These are phyloP conservation scores for Acropternis orthonyx DNA, from an alignment of 2,797 vertebrate genomes.

Conservation along the genomic window DNA sequence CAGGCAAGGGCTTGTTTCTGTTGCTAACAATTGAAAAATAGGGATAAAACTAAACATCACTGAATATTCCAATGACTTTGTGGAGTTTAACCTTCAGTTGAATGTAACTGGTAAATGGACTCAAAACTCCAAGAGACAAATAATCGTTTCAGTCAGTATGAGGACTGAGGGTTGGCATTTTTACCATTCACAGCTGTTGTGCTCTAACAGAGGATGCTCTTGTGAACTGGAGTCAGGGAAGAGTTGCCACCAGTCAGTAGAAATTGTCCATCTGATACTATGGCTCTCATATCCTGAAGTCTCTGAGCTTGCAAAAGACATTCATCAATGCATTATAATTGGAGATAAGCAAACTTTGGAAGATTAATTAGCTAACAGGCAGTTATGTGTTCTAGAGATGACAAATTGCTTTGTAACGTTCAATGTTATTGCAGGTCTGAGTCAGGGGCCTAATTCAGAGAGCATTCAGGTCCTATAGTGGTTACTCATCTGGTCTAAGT, in stretches of 20 bases:
- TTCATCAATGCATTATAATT: not conserved
- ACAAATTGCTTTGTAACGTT: not conserved
- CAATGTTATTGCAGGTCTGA: not conserved
- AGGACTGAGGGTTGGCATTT: not conserved
- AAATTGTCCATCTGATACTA: not conserved
- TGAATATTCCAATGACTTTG: not conserved
- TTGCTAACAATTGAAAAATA: not conserved
- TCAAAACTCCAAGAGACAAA: not conserved
- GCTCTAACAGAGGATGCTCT: not conserved
- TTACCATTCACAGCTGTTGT: not conserved
- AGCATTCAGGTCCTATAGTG: not conserved
- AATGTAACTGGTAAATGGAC: not conserved
- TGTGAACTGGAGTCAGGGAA: fast-evolving
- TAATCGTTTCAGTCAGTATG: not conserved
- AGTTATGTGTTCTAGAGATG: not conserved
- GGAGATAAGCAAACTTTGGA: not conserved
- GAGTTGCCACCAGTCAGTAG: not conserved
- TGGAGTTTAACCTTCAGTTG: not conserved
- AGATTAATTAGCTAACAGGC: not conserved
- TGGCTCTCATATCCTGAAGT: fast-evolving
- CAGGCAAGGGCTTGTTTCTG: not conserved
- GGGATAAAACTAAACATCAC: not conserved
- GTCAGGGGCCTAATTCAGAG: not conserved
- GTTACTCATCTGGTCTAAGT: not conserved
- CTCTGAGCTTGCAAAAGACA: not conserved